These are phyloP conservation scores for Ectropis crepuscularia DNA, from an alignment of 2,888 invertebrate genomes.

Conservation along the genomic window DNA sequence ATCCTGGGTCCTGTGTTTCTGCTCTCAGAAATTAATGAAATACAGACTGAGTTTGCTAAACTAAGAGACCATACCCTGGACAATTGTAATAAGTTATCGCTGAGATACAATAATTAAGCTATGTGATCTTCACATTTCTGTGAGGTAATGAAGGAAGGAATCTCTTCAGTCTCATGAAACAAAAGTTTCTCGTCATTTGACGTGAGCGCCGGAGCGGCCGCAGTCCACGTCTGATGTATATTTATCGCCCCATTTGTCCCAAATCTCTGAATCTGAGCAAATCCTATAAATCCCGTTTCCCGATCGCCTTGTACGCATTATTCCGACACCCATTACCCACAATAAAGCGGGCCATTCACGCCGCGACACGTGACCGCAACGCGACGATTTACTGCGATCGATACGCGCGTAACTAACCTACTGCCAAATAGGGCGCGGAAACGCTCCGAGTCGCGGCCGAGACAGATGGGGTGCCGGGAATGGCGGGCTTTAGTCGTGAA, in stretches of 20 bases:
- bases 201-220: background rate
- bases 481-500: slow-evolving; percentile 51
- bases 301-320: slow-evolving; percentile 34
- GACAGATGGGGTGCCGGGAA: slow-evolving; percentile 55
- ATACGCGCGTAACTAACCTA: slow-evolving; percentile 51
- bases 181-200: background rate
- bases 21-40: no score
- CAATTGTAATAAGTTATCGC: no score
- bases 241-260: background rate
- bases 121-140: no score
- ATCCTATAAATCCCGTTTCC: slow-evolving; percentile 36
- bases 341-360: slow-evolving; percentile 54
- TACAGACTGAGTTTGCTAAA: no score
- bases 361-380: slow-evolving; percentile 51
- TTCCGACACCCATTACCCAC: slow-evolving; percentile 39
- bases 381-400: slow-evolving; percentile 55
- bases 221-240: background rate
- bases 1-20: no score
- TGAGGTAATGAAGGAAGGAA: no score
- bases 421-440: slow-evolving; percentile 52
- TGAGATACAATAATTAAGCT: no score
- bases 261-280: slow-evolving; percentile 14
- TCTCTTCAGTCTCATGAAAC: no score
- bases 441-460: slow-evolving; percentile 36
- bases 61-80: no score